Conservation (phyloP, 1,140 invertebrate genomes). For the Brachionus sp. region DNA sequence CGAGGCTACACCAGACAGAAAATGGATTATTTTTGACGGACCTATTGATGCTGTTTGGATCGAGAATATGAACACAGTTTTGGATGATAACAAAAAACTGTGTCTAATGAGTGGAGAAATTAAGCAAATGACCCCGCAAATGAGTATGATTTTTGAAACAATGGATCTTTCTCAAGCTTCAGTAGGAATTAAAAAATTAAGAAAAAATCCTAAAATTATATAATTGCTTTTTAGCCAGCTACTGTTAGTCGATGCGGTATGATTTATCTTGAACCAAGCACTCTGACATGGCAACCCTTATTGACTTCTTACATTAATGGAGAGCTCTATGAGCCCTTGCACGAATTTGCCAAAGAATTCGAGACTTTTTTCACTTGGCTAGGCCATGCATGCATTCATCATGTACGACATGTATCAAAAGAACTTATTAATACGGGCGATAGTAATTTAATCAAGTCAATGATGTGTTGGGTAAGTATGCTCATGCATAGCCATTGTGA, state of each 20-base stretch:
- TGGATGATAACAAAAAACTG: conserved; percentile 62
- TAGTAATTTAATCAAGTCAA: conserved; percentile 54
- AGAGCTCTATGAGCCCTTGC: conserved; percentile 26
- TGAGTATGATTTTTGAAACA: conserved; percentile 61
- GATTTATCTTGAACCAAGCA: conserved; percentile 60
- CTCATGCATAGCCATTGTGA: conserved; percentile 53
- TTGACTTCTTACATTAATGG: conserved; percentile 56
- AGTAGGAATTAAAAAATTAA: conserved; percentile 49
- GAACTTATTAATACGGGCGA: conserved; percentile 56
- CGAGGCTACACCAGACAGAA: conserved; percentile 56
- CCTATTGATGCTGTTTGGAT: conserved; percentile 61
- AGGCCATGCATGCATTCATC: conserved; percentile 57
- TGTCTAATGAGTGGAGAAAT: conserved; percentile 62
- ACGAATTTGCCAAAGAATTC: conserved; percentile 50
- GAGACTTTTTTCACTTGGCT: conserved; percentile 57
- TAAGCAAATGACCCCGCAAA: conserved; percentile 60
- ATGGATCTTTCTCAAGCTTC: conserved; percentile 64
- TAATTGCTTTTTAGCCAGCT: conserved; percentile 53
- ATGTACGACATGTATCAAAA: conserved; percentile 49
- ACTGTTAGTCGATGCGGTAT: conserved; percentile 61
- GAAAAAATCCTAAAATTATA: neutral
- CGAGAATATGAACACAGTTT: conserved; percentile 62
- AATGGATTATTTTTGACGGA: conserved; percentile 61
- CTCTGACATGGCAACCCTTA: conserved; percentile 58
- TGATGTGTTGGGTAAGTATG: conserved; percentile 57